phyloP scores from a whole-genome alignment of 1,140 invertebrate species.

The Vanessa tameamea region DNA sequence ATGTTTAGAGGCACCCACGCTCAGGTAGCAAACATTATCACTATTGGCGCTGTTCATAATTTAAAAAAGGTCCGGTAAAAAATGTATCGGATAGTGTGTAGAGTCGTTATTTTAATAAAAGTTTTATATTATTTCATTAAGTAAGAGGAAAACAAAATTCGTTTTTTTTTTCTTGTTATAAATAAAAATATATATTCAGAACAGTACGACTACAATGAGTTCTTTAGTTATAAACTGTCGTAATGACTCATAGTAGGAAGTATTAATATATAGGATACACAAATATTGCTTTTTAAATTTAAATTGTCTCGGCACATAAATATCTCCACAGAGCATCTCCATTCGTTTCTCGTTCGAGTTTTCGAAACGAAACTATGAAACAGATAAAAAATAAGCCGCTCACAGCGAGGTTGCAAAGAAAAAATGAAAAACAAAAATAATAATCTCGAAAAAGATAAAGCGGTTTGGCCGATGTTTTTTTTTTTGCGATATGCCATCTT shows the following conservation, averaged over 20 bases:
- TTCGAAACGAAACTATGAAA: slow-evolving; percentile 59
- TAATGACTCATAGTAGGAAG: too few relatives aligned
- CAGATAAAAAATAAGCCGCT: slow-evolving; percentile 67
- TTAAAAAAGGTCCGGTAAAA: slow-evolving; percentile 54
- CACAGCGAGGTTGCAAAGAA: slow-evolving; percentile 55
- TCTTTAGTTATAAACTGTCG: too few relatives aligned
- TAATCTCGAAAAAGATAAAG: slow-evolving; percentile 74
- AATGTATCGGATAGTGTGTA: slow-evolving; percentile 39
- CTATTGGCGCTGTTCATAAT: slow-evolving; percentile 72
- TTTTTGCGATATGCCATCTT: slow-evolving; percentile 73
- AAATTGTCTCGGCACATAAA: not conserved
- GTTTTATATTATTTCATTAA: not conserved
- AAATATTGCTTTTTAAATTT: too few relatives aligned
- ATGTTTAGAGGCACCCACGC: slow-evolving; percentile 69
- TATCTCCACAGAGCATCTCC: slow-evolving; percentile 16
- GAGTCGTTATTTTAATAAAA: slow-evolving; percentile 37
- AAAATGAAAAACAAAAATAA: slow-evolving; percentile 70
- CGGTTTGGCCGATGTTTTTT: slow-evolving; percentile 55
- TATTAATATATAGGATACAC: too few relatives aligned
- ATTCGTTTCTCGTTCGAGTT: slow-evolving; percentile 15
- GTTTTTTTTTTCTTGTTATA: too few relatives aligned
- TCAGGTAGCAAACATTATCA: slow-evolving; percentile 79
- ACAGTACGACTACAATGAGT: not conserved
- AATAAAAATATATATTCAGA: too few relatives aligned
- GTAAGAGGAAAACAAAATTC: not conserved